Evolutionary conservation across 2,888 invertebrate genomes (phyloP).

Genomic region (Trichogramma evanescens): DNA sequence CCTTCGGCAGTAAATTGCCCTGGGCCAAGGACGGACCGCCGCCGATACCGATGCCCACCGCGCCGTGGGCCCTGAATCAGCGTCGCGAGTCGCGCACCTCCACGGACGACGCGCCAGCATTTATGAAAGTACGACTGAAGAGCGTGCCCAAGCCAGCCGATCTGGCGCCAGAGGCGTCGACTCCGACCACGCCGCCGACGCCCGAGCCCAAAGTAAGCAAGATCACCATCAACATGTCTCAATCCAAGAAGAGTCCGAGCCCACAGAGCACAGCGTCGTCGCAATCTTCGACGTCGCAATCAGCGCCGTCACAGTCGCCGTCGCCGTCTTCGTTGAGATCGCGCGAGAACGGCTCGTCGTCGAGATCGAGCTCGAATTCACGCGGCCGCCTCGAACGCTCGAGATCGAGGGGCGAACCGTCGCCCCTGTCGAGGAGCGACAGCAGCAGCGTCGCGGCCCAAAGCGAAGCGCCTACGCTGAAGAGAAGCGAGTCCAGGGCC

Average conservation of each 20-base stretch:
- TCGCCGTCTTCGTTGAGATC: slow-evolving; percentile 28
- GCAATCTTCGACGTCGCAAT: slow-evolving; percentile 24
- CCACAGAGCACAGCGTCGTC: slow-evolving; percentile 31
- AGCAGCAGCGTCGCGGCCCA: slow-evolving; percentile 39
- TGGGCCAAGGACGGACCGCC: slow-evolving; percentile 67
- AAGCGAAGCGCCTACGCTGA: slow-evolving; percentile 43
- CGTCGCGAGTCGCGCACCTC: slow-evolving; percentile 41
- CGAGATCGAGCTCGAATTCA: slow-evolving; percentile 39
- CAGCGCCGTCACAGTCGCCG: slow-evolving; percentile 12
- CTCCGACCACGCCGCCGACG: slow-evolving; percentile 17
- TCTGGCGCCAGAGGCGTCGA: slow-evolving; percentile 22
- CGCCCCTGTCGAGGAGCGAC: slow-evolving; percentile 42
- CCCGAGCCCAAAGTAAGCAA: slow-evolving; percentile 43
- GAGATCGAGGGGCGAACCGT: slow-evolving; percentile 39
- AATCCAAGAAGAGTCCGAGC: slow-evolving; percentile 30
- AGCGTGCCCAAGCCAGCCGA: slow-evolving; percentile 41
- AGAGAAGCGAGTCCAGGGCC: slow-evolving; percentile 44
- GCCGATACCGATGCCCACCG: slow-evolving; percentile 54
- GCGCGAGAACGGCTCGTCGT: slow-evolving; percentile 40
- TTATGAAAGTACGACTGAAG: slow-evolving; percentile 44
- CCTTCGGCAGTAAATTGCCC: slow-evolving; percentile 62
- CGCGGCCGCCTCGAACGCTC: slow-evolving; percentile 43
- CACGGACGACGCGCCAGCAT: slow-evolving; percentile 41
- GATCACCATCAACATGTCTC: slow-evolving; percentile 48
- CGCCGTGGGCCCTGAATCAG: slow-evolving; percentile 58